A percentile compares a stretch with the other conserved stretches of the same genome.
Conservation (phyloP, 2,888 invertebrate species). For the Chouioia cunea region DNA sequence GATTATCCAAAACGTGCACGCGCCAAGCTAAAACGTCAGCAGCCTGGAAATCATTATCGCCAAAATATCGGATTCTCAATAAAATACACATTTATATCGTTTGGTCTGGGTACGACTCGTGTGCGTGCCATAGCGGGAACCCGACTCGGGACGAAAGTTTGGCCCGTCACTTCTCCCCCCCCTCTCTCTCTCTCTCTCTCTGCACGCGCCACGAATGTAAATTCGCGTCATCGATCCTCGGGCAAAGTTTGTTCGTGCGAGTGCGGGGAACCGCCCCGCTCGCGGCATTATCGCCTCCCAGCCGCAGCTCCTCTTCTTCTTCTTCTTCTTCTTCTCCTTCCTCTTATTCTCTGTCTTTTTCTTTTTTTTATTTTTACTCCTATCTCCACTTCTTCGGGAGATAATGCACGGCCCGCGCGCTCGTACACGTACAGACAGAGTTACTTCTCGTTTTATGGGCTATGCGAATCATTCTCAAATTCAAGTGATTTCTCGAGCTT, state of each 20-base stretch:
- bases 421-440: neutral
- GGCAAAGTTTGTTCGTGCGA: slow-evolving; percentile 24
- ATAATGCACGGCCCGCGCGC: slow-evolving; percentile 2
- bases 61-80: slow-evolving; percentile 19
- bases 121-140: neutral
- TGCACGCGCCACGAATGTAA: slow-evolving; percentile 38
- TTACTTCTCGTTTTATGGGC: slow-evolving; percentile 34
- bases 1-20: too few species aligned
- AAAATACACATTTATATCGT: slow-evolving; percentile 19
- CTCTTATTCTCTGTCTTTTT: too few species aligned
- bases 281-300: slow-evolving; percentile 33
- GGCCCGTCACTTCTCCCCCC: neutral
- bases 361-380: too few species aligned
- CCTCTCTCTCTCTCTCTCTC: too few species aligned
- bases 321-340: too few species aligned
- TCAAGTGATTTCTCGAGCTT: slow-evolving; percentile 31
- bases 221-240: slow-evolving; percentile 41
- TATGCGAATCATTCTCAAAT: slow-evolving; percentile 37
- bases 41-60: too few species aligned
- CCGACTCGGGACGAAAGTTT: slow-evolving; percentile 23
- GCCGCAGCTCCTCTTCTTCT: too few species aligned
- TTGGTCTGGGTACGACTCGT: neutral
- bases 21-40: too few species aligned
- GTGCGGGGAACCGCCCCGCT: slow-evolving; percentile 14
- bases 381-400: slow-evolving; percentile 3